Percentiles rank a stretch among this genome's conserved stretches.
Conservation (phyloP, 2,888 invertebrate genomes). For the Dynastes tityus region DNA sequence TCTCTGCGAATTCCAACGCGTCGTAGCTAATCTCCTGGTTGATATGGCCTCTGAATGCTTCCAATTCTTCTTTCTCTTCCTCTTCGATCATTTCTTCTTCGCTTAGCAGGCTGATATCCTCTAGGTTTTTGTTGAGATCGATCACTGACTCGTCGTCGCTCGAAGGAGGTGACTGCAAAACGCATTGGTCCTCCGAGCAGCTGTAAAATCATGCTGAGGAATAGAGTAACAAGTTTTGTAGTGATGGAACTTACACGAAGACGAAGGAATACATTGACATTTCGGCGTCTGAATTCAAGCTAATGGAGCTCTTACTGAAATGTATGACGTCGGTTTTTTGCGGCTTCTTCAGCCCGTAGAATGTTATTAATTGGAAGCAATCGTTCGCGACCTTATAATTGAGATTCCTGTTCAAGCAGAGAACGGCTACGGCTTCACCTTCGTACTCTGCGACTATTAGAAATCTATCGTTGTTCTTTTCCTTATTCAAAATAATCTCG, state of each 20-base stretch:
- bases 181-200: not conserved
- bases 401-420: constrained; percentile 75
- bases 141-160: not conserved
- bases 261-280: constrained; percentile 14
- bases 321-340: constrained; percentile 59
- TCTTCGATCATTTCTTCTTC: constrained; percentile 35
- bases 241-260: constrained; percentile 7
- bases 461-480: constrained; percentile 68
- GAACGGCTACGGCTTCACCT: constrained; percentile 73
- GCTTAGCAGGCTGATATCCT: not conserved
- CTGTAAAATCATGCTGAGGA: not conserved
- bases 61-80: constrained; percentile 23
- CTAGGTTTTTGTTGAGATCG: constrained; percentile 24
- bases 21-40: constrained; percentile 24
- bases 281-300: not conserved
- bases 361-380: constrained; percentile 76
- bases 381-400: constrained; percentile 76
- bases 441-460: constrained; percentile 76
- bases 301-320: not conserved
- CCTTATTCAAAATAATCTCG: constrained; percentile 74
- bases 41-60: constrained; percentile 11
- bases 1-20: constrained; percentile 17
- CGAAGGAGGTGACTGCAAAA: not conserved
- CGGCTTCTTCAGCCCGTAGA: constrained; percentile 73
- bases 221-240: not conserved